A percentile compares a stretch with the other conserved stretches of the same genome.
Evolutionary conservation across 1,140 invertebrate genomes (phyloP).

Genomic region (Halyomorpha halys): DNA sequence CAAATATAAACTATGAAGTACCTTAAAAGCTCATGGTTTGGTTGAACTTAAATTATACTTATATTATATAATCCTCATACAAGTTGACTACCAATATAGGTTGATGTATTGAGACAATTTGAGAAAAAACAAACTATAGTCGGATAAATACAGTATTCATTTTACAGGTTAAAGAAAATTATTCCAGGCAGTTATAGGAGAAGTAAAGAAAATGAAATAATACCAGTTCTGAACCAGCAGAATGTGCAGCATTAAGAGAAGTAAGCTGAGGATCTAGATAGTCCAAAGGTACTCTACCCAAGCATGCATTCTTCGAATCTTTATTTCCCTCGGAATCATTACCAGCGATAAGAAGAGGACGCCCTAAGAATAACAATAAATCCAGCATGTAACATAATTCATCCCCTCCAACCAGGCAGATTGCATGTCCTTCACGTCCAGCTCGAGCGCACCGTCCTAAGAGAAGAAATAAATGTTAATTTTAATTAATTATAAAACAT

Average conservation of each 20-base stretch:
- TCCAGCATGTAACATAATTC: constrained; percentile 89
- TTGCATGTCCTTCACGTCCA: constrained; percentile 78
- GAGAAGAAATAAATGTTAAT: constrained; percentile 18
- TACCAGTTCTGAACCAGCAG: constrained; percentile 62
- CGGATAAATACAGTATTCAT: no score
- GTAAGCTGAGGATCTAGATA: constrained; percentile 74
- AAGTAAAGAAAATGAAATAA: constrained; percentile 33
- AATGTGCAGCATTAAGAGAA: constrained; percentile 65
- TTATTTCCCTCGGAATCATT: background rate
- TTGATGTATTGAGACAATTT: no score
- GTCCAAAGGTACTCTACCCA: constrained; percentile 71
- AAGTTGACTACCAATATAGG: no score
- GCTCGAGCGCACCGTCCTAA: constrained; percentile 90
- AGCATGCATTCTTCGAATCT: constrained; percentile 32
- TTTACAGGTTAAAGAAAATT: no score
- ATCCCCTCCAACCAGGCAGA: constrained; percentile 77
- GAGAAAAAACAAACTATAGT: no score
- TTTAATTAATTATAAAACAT: background rate
- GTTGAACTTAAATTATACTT: no score
- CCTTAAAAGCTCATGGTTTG: no score
- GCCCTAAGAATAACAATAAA: constrained; percentile 85
- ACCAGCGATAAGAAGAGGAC: constrained; percentile 49
- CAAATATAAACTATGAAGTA: no score
- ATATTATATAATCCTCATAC: no score
- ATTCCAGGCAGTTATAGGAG: background rate